phyloP scores from a whole-genome alignment of 2,113 vertebrate species.

The Dicaeum eximium region DNA sequence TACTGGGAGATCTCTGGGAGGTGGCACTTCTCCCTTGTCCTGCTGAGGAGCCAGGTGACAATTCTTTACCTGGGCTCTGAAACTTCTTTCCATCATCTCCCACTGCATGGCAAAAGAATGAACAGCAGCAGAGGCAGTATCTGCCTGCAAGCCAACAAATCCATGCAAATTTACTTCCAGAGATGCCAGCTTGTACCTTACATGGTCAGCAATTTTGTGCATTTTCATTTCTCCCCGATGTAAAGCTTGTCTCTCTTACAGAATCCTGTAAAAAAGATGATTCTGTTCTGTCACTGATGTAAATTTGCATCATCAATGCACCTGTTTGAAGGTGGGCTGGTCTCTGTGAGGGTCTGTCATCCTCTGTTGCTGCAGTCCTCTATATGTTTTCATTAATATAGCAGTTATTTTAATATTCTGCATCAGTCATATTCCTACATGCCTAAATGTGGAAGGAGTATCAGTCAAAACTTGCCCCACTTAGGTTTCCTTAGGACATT shows the following conservation, averaged over 20 bases:
- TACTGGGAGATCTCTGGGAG: background rate
- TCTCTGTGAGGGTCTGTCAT: background rate
- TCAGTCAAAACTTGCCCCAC: background rate
- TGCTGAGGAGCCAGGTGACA: rapidly evolving
- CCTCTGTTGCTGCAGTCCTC: background rate
- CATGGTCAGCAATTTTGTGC: background rate
- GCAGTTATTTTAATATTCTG: background rate
- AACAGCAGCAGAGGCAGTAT: background rate
- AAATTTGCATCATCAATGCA: background rate
- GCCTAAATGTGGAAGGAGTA: background rate
- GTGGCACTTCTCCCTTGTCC: background rate
- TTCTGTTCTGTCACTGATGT: background rate
- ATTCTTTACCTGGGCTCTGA: background rate
- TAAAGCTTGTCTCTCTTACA: background rate
- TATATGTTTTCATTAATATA: background rate
- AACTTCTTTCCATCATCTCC: background rate
- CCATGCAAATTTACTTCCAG: background rate
- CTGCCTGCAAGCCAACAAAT: background rate
- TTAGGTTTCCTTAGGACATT: background rate
- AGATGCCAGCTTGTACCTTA: background rate
- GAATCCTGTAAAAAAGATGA: background rate
- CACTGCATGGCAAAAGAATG: background rate
- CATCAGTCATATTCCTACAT: background rate
- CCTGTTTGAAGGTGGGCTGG: background rate
- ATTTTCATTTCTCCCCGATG: background rate